Percentiles rank a stretch among this genome's conserved stretches.
phyloP scores from a whole-genome alignment of 2,888 invertebrate species.

The Oxystoma pomonae region DNA sequence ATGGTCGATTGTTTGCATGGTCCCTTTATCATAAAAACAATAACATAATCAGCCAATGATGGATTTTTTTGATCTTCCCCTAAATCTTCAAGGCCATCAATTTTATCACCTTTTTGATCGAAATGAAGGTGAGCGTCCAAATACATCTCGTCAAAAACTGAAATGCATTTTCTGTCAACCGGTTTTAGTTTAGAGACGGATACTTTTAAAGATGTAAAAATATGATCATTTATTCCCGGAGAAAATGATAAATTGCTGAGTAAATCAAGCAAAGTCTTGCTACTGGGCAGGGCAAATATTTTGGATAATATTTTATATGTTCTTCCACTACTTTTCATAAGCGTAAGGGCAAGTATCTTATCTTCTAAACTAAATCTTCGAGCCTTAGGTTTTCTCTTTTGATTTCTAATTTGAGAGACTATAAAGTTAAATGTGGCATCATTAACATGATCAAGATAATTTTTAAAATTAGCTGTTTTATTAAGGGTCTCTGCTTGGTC shows the following conservation, averaged over 20 bases:
- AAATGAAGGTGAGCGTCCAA: not conserved
- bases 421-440: not conserved
- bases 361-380: not conserved
- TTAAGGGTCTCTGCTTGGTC: too few species aligned
- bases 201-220: not conserved
- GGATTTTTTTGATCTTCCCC: not conserved
- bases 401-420: not conserved
- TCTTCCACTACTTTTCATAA: not conserved
- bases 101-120: not conserved
- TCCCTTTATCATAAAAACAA: constrained; percentile 28
- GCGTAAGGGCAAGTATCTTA: not conserved
- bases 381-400: constrained; percentile 1
- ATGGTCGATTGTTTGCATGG: constrained; percentile 17
- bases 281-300: not conserved
- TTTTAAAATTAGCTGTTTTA: too few species aligned
- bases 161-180: not conserved
- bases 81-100: not conserved
- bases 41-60: constrained; percentile 25
- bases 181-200: not conserved
- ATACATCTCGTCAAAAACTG: not conserved
- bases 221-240: not conserved
- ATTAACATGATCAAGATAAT: too few species aligned
- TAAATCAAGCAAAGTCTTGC: not conserved
- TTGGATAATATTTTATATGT: not conserved
- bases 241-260: not conserved